Evolutionary conservation across 2,797 vertebrate species (phyloP), one percentile per base, ranked within the genome.

Genomic region (Pipistrellus pipistrellus): DNA sequence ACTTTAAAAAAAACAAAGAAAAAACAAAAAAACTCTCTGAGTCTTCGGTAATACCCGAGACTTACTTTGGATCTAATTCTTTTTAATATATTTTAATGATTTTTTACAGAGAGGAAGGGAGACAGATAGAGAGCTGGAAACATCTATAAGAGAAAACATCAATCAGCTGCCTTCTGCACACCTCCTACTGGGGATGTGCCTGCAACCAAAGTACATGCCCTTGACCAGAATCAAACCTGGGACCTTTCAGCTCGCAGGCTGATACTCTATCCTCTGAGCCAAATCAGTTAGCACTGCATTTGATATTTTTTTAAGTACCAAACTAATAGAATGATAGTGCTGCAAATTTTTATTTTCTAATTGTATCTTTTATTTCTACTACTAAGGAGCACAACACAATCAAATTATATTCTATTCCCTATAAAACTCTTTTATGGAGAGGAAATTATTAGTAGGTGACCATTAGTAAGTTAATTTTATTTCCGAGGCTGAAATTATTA

Each of bases 331-430:
- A 83, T 85, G 10, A 73, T 27, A 68, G 51, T 25, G 14, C 12
- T 71, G 20, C 64, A 82, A 69, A 84, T 69, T 91, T 72, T 88
- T n/a, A 78, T 89, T 87, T 46, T 91, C 8, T 25, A 85, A 51
- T 82, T 38, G 55, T 85, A 32, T 17, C 15, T 83, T 86, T 92
- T 64, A 44, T 64, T 91, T 94, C n/a, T 87, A 10, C 27, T 69
- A 85, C 8, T 30, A 88, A 90, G 17, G 1, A 46, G 25, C 20
- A n/a, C 23, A 62, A 44, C 30, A 44, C 20, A 68, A 92, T 75
- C 30, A 72, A 27, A 7, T 55, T 76, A 71, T 25, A 64, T 3
- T 62, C 7, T 73, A 32, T 53, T 77, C 11, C 44, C 2, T 75
- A 2, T 30, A 20, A 1, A 81, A 71, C 30, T 69, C 17, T 88